phyloP scores from a whole-genome alignment of 2,888 invertebrate species.

The Oxystoma pomonae region DNA sequence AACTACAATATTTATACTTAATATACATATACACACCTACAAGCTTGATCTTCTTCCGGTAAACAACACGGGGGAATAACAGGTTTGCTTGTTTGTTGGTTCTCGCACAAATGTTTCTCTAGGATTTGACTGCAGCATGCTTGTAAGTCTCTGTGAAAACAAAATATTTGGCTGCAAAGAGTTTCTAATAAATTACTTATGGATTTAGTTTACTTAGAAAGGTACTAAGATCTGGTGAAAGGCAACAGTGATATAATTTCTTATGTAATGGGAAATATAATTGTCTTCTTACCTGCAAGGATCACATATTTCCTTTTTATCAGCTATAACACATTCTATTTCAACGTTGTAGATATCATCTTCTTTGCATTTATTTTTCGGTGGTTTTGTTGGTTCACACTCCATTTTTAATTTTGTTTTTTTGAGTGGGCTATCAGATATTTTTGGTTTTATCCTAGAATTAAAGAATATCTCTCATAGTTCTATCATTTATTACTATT shows the following conservation, averaged over 20 bases:
- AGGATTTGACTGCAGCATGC: neutral
- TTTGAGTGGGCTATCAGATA: too few species aligned
- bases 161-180: too few species aligned
- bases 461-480: too few species aligned
- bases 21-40: too few species aligned
- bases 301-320: neutral
- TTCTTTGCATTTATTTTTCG: neutral
- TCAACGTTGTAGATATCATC: neutral
- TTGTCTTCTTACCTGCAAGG: neutral
- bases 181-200: too few species aligned
- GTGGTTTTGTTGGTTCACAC: neutral
- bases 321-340: neutral
- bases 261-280: too few species aligned
- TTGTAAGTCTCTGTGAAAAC: neutral
- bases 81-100: neutral
- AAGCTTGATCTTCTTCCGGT: neutral
- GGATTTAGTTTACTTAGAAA: too few species aligned
- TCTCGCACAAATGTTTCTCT: neutral
- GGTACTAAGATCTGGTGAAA: too few species aligned
- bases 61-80: neutral
- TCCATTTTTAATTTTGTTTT: neutral
- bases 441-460: too few species aligned
- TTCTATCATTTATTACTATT: too few species aligned
- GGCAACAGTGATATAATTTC: too few species aligned
- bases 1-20: too few species aligned